A percentile compares a stretch with the other conserved stretches of the same genome.
Evolutionary conservation across 2,888 invertebrate genomes (phyloP).

Genomic region (Diaphora mendica): DNA sequence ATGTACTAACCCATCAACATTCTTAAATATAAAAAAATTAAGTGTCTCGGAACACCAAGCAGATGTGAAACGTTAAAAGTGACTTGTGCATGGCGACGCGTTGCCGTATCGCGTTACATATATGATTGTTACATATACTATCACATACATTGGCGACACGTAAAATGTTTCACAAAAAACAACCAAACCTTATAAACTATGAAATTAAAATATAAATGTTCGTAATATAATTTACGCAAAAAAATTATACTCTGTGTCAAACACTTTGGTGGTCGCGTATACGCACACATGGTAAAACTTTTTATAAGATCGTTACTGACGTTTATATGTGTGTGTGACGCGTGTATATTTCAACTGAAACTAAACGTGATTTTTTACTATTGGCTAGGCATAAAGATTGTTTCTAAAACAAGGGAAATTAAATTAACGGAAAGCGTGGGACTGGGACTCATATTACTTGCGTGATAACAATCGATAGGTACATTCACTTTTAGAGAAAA

Average conservation of each 20-base stretch:
- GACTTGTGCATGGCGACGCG: too few relatives aligned
- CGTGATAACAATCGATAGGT: background rate
- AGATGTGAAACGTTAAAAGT: too few relatives aligned
- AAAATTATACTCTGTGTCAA: conserved; percentile 50
- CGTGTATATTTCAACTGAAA: conserved; percentile 65
- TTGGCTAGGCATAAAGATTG: conserved; percentile 44
- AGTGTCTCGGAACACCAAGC: too few relatives aligned
- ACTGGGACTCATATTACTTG: background rate
- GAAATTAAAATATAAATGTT: background rate
- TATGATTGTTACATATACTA: too few relatives aligned
- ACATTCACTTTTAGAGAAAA: background rate
- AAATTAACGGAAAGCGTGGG: conserved; percentile 37
- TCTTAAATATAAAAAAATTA: background rate
- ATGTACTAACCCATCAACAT: background rate
- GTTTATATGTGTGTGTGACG: conserved; percentile 36
- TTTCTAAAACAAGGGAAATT: conserved; percentile 52
- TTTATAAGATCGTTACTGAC: conserved; percentile 21
- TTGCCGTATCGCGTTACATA: too few relatives aligned
- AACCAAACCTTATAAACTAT: background rate
- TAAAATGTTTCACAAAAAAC: background rate
- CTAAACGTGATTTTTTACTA: conserved; percentile 53
- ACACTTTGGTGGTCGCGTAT: conserved; percentile 47
- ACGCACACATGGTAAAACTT: conserved; percentile 30
- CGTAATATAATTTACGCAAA: conserved; percentile 13
- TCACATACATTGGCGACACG: too few relatives aligned